phyloP scores from a whole-genome alignment of 2,797 vertebrate species.

The Pelodytes ibericus region DNA sequence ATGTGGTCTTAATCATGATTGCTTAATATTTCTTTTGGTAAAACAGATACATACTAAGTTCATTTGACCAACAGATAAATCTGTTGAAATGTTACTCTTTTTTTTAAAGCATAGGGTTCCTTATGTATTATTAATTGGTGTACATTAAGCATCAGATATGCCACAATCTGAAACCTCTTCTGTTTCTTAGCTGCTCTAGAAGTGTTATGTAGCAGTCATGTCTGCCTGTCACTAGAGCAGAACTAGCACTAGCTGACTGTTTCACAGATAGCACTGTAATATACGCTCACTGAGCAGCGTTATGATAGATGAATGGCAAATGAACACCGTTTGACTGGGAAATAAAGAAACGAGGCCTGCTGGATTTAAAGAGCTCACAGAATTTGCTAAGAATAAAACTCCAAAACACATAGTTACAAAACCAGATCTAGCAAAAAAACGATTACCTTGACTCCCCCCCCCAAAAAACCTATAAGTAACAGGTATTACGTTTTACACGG shows the following conservation, averaged over 20 bases:
- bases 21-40: constrained; percentile 8
- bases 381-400: too few relatives aligned
- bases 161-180: neutral
- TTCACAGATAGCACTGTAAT: too few relatives aligned
- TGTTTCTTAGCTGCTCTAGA: neutral
- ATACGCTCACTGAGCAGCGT: too few relatives aligned
- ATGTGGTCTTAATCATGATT: constrained; percentile 22
- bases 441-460: too few relatives aligned
- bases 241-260: neutral
- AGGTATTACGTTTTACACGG: too few relatives aligned
- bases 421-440: too few relatives aligned
- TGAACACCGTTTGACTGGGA: too few relatives aligned
- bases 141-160: neutral
- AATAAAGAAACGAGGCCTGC: too few relatives aligned
- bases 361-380: too few relatives aligned
- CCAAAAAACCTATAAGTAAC: too few relatives aligned
- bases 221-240: neutral
- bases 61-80: constrained; percentile 16
- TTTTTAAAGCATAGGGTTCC: neutral
- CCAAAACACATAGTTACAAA: too few relatives aligned
- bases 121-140: neutral
- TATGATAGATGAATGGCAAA: too few relatives aligned
- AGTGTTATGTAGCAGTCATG: neutral
- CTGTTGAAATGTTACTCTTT: constrained; percentile 6
- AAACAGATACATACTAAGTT: neutral